Percentiles rank a stretch among this genome's conserved stretches.
These are phyloP conservation scores for Pempheris klunzingeri DNA, from an alignment of 2,797 vertebrate genomes.

Conservation along the genomic window DNA sequence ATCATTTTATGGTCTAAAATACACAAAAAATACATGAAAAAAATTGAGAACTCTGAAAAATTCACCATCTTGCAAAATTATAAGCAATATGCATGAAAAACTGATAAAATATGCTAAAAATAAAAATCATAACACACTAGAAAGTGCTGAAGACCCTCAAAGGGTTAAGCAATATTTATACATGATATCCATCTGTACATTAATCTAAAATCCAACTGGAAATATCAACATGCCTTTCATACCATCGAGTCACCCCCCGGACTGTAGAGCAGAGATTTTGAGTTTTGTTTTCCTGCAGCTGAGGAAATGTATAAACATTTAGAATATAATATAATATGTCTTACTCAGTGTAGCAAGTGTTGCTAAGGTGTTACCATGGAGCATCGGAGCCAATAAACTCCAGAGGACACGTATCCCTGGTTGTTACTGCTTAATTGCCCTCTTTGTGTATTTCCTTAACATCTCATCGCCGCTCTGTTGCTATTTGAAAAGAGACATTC, in stretches of 20 bases:
- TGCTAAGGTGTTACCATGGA: slow-evolving; percentile 5
- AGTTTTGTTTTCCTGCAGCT: neutral
- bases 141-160: too few species aligned
- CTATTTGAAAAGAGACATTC: slow-evolving; percentile 9
- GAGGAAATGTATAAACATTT: neutral
- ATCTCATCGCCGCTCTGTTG: slow-evolving; percentile 4
- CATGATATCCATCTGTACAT: neutral
- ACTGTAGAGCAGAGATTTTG: too few species aligned
- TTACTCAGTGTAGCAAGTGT: neutral
- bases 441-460: slow-evolving; percentile 19
- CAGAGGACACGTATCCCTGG: slow-evolving; percentile 5
- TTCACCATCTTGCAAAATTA: too few species aligned
- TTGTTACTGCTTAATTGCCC: slow-evolving; percentile 20
- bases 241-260: neutral
- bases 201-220: neutral
- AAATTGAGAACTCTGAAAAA: too few species aligned
- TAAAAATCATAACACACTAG: too few species aligned
- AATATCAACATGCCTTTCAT: neutral
- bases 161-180: neutral
- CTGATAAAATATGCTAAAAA: too few species aligned
- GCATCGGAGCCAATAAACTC: neutral
- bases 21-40: too few species aligned
- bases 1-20: too few species aligned
- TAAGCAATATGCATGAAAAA: too few species aligned
- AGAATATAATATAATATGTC: too few species aligned